A percentile compares a stretch with the other conserved stretches of the same genome.
These are phyloP conservation scores for Diorhabda carinulata DNA, from an alignment of 1,140 invertebrate genomes.

Conservation along the genomic window DNA sequence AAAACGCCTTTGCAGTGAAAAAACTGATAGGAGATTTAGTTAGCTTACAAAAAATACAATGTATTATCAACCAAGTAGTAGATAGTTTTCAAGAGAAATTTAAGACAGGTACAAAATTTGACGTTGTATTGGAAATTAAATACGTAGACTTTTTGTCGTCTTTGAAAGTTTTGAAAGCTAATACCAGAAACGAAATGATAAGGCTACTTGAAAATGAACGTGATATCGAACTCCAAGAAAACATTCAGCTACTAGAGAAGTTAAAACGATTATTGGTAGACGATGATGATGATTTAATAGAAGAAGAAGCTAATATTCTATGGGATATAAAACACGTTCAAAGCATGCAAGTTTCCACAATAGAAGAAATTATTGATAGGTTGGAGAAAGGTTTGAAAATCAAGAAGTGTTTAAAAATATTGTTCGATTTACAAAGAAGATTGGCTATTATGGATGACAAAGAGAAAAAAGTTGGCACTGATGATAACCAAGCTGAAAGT, in stretches of 20 bases:
- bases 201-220: conserved; percentile 28
- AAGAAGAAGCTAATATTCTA: conserved; percentile 33
- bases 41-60: conserved; percentile 36
- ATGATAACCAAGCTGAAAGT: background rate
- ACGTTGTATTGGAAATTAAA: conserved; percentile 36
- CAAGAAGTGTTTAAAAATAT: conserved; percentile 39
- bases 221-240: conserved; percentile 28
- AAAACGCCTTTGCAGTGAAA: conserved; percentile 33
- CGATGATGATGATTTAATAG: conserved; percentile 23
- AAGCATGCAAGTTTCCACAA: conserved; percentile 34
- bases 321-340: conserved; percentile 40
- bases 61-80: conserved; percentile 32
- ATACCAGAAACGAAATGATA: conserved; percentile 29
- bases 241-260: conserved; percentile 30
- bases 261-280: conserved; percentile 29
- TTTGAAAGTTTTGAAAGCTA: conserved; percentile 27
- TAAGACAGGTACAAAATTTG: conserved; percentile 28
- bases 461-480: conserved; percentile 22
- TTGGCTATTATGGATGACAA: conserved; percentile 32
- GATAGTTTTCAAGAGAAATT: conserved; percentile 34
- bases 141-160: conserved; percentile 30
- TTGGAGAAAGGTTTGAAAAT: conserved; percentile 29
- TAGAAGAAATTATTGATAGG: conserved; percentile 37
- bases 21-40: conserved; percentile 35
- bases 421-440: conserved; percentile 39